Conservation (phyloP, 1,140 invertebrate species). For the Gryon sp. region DNA sequence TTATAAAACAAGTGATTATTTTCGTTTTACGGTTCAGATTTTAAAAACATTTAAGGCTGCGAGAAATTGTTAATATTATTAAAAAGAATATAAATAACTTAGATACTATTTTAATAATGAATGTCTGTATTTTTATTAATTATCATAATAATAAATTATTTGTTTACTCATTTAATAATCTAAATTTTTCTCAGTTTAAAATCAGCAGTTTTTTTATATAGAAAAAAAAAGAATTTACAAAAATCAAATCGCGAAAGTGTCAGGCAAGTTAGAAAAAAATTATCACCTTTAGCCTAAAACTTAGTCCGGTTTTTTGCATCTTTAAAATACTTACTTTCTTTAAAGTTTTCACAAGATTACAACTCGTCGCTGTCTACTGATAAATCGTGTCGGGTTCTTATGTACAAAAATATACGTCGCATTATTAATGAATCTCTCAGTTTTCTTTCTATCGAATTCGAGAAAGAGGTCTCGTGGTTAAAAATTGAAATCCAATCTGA, state of each 20-base stretch:
- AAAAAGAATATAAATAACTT: too few relatives aligned
- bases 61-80: too few relatives aligned
- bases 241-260: background rate
- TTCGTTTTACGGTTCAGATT: too few relatives aligned
- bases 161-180: too few relatives aligned
- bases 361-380: constrained; percentile 3
- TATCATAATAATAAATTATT: too few relatives aligned
- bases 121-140: too few relatives aligned
- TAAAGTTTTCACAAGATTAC: constrained; percentile 23
- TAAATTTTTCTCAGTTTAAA: too few relatives aligned
- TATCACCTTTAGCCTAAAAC: background rate
- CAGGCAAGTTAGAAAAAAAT: background rate
- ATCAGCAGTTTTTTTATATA: too few relatives aligned
- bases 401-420: constrained; percentile 20
- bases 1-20: too few relatives aligned
- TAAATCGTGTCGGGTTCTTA: constrained; percentile 6
- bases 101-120: too few relatives aligned
- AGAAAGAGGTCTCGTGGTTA: constrained; percentile 1
- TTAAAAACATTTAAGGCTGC: too few relatives aligned
- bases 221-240: too few relatives aligned
- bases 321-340: constrained; percentile 23
- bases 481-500: constrained; percentile 12
- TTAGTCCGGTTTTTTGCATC: constrained; percentile 9
- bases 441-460: constrained; percentile 13
- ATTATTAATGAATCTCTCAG: constrained; percentile 22